Evolutionary conservation across 1,140 invertebrate species (phyloP), one percentile per base, ranked within the genome.

Genomic region (Monomorium pharaonis): DNA sequence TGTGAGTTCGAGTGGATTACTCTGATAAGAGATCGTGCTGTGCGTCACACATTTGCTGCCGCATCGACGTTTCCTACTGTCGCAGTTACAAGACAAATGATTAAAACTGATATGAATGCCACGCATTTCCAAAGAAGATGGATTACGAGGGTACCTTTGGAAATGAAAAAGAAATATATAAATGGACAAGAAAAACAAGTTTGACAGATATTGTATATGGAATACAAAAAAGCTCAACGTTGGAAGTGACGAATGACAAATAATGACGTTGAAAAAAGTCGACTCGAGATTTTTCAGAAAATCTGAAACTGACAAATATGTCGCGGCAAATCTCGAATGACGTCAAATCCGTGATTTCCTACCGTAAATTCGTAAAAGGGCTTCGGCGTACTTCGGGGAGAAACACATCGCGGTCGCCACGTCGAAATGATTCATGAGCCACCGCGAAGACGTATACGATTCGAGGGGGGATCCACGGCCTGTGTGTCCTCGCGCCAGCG

Each of bases 381-480:
- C 47, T 78, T 51, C 16, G 6, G 21, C 9, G 63, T 27, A 37
- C 2, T n/a, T 33, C 18, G 16, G 37, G 12, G 24, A 42, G 47
- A 51, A 24, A 37, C 60, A 67, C 33, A 21, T 67, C 14, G 58
- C 58, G 42, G 37, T 77, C 47, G 63, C 21, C 77, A 27, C 47
- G 49, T 18, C 21, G 51, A 81, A 81, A 54, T 70, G 44, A 81
- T 81, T 72, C 65, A 72, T 58, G 33, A 74, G 18, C 18, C 18
- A 30, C 42, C 14, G 37, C 78, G 33, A 81, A 58, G 63, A 81
- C 51, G 27, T 54, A 44, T 44, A 54, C 58, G 60, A 78, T 47
- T 27, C 30, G n/a, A 62, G 49, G 60, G 49, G 60, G 58, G 58
- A 84, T 69, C 83, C 72, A 85, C 74, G 72, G 33, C 24, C n/a